phyloP scores from a whole-genome alignment of 2,113 vertebrate species.

The Eonycteris spelaea region DNA sequence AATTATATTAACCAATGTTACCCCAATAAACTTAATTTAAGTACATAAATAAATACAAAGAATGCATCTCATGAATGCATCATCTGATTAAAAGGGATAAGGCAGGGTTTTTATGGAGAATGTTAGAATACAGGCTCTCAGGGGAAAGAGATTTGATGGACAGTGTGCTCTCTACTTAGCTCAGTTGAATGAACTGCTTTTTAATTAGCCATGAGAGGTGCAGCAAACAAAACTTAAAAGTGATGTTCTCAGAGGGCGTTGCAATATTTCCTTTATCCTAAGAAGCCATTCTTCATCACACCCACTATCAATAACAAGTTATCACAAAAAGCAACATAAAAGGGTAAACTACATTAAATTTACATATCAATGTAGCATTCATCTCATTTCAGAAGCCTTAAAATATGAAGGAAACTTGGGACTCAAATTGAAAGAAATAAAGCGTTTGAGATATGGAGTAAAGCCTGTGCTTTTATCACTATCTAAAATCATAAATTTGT shows the following conservation, averaged over 20 bases:
- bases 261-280: background rate
- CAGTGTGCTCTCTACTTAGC: background rate
- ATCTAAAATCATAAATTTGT: background rate
- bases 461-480: background rate
- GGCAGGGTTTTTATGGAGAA: background rate
- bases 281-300: background rate
- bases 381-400: slow-evolving; percentile 4
- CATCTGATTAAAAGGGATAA: background rate
- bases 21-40: too few species aligned
- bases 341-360: background rate
- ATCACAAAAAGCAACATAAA: slow-evolving; percentile 19
- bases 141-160: background rate
- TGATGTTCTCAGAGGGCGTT: background rate
- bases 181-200: background rate
- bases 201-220: background rate
- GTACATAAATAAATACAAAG: too few species aligned
- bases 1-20: too few species aligned
- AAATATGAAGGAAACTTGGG: background rate
- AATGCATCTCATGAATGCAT: background rate
- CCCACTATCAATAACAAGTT: background rate
- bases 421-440: background rate
- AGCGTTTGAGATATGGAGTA: background rate
- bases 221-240: background rate
- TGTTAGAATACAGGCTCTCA: background rate
- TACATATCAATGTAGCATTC: background rate